A percentile compares a stretch with the other conserved stretches of the same genome.
Conservation (phyloP, 2,113 vertebrate species). For the Dascyllus trimaculatus region DNA sequence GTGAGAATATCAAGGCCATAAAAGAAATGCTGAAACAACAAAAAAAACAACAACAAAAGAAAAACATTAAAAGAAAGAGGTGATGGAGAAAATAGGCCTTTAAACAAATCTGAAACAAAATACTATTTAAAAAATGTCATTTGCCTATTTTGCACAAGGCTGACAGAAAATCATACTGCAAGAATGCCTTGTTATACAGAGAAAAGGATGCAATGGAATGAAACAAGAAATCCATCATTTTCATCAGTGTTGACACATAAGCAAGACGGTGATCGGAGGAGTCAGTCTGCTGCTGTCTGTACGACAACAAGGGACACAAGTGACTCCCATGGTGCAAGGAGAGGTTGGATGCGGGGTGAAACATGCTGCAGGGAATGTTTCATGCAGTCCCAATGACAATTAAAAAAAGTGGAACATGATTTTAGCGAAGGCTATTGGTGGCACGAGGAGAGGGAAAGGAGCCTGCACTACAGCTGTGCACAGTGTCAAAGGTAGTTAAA, state of each 20-base stretch:
- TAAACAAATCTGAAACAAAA: not conserved
- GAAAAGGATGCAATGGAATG: not conserved
- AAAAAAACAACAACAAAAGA: not conserved
- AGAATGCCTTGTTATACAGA: not conserved
- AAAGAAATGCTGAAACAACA: not conserved
- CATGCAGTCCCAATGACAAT: conserved; percentile 58
- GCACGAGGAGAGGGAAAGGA: conserved; percentile 34
- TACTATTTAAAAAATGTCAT: not conserved
- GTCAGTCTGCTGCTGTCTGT: conserved; percentile 9
- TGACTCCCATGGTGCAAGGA: conserved; percentile 34
- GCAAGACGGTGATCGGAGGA: not conserved
- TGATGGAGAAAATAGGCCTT: not conserved
- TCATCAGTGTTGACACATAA: conserved; percentile 1
- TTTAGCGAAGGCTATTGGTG: conserved; percentile 46
- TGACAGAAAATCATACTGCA: not conserved
- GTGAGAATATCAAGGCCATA: not conserved
- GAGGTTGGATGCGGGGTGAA: conserved; percentile 41
- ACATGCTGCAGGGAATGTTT: conserved; percentile 35
- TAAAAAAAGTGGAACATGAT: conserved; percentile 41
- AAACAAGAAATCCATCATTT: conserved; percentile 1
- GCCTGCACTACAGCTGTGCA: conserved; percentile 6
- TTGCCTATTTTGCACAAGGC: too few relatives aligned
- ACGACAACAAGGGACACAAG: not conserved
- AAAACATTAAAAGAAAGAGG: not conserved
- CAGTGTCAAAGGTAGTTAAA: conserved; percentile 44